Conservation (phyloP, 1,140 invertebrate species). For the Whitmania pigra region DNA sequence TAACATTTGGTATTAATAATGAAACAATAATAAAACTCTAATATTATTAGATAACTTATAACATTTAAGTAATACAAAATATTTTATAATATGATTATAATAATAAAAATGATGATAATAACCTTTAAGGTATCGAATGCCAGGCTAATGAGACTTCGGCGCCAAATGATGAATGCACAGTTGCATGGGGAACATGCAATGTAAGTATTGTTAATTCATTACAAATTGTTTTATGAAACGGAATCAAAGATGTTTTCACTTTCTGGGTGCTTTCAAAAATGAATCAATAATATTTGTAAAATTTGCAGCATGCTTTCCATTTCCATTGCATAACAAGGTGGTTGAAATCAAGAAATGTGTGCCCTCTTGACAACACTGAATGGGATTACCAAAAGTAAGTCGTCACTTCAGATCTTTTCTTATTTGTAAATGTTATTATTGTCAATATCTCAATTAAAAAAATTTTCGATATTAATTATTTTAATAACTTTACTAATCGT, state of each 20-base stretch:
- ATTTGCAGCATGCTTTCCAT: constrained; percentile 85
- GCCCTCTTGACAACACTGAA: constrained; percentile 95
- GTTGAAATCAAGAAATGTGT: constrained; percentile 97
- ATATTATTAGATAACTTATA: too few relatives aligned
- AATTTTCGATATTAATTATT: too few relatives aligned
- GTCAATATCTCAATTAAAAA: too few relatives aligned
- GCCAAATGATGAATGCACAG: constrained; percentile 95
- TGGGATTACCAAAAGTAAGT: constrained; percentile 98
- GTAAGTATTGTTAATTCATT: constrained; percentile 46
- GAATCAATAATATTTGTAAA: background rate
- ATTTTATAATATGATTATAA: background rate
- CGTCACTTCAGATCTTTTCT: background rate
- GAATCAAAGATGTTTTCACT: too few relatives aligned
- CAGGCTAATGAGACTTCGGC: constrained; percentile 97
- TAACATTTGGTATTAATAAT: too few relatives aligned
- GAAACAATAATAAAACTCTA: too few relatives aligned
- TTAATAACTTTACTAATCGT: too few relatives aligned
- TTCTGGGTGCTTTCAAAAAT: background rate
- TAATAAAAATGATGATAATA: constrained; percentile 36
- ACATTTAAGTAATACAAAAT: too few relatives aligned
- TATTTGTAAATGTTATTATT: too few relatives aligned
- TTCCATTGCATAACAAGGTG: constrained; percentile 98
- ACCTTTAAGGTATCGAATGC: too few relatives aligned
- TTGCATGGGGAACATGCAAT: constrained; percentile 99
- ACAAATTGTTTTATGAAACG: too few relatives aligned